Evolutionary conservation across 2,888 invertebrate species (phyloP), one percentile per base, ranked within the genome.

Genomic region (Therioaphis trifolii): DNA sequence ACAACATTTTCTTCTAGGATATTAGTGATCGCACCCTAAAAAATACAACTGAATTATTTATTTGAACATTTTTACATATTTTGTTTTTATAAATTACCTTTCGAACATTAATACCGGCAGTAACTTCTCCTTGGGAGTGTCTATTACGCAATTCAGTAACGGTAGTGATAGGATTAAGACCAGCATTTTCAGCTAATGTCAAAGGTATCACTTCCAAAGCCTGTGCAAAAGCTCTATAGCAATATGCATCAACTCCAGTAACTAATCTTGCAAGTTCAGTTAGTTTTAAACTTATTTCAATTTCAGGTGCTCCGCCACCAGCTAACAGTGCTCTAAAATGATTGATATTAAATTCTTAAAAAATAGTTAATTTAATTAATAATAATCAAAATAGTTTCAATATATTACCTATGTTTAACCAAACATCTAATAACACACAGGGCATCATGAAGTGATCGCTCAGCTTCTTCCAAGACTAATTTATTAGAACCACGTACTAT

Each of bases 251-350:
- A 76, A 97, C 94, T 79, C 98, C 99, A 78, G 94, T 93, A 58
- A 96, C 92, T 1, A 94, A 93, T 87, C 96, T 93, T 0, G 98
- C 93, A 85, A 93, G 91, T 29, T 94, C 93, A 11, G 94, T 93
- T 80, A 99, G 90, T 85, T 93, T 93, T 46, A 97, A 90, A 0
- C 98, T 94, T 85, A 99, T 91, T 88, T 98, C 97, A 85, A 96
- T 98, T 91, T 99, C 99, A 5, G 99, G 98, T 18, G 98, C 97
- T 69, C 99, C 99, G 74, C 99, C 99, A 85, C 99, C 99, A 79
- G 97, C 94, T 89, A 98, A 93, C 87, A 98, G 90, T 68, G 96
- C 96, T 85, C 93, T 91, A 72, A 66, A 85, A 40, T 87, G 58
- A 84, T 40, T 12, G 29, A 18, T 14, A 49, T n/a, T 5, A n/a